Percentiles rank a stretch among this genome's conserved stretches.
Conservation (phyloP, 1,140 invertebrate genomes). For the Mercenaria mercenaria region DNA sequence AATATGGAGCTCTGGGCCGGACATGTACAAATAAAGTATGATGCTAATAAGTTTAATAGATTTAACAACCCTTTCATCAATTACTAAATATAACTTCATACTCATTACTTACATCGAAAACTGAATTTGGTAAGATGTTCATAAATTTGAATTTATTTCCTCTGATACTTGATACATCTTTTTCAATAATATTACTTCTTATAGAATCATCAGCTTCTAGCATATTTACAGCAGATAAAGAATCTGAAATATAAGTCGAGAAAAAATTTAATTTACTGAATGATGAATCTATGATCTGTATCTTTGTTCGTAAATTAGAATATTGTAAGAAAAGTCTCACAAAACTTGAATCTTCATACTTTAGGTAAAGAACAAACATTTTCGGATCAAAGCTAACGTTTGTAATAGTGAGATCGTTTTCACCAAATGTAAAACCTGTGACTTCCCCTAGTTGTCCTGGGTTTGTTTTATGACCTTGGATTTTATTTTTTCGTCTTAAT, state of each 20-base stretch:
- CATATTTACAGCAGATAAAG: neutral
- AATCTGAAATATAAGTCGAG: neutral
- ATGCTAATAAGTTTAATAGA: too few species aligned
- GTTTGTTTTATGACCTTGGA: neutral
- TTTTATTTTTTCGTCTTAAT: neutral
- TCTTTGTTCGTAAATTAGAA: neutral
- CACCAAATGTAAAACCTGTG: neutral
- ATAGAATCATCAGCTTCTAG: neutral
- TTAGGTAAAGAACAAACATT: neutral
- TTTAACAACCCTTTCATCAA: too few species aligned
- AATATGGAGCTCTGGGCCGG: too few species aligned
- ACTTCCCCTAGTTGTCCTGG: neutral
- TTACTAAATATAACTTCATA: too few species aligned
- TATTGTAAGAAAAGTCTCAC: neutral
- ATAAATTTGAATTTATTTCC: neutral
- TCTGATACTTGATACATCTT: neutral
- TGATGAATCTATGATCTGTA: neutral
- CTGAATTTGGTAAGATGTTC: neutral
- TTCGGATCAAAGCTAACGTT: neutral
- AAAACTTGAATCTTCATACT: neutral
- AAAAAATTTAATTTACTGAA: neutral
- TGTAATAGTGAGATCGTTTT: neutral
- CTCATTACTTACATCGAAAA: neutral
- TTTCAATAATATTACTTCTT: neutral
- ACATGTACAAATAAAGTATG: too few species aligned